Evolutionary conservation across 2,888 invertebrate species (phyloP), one percentile per base, ranked within the genome.

Genomic region (Amphimallon solstitiale): DNA sequence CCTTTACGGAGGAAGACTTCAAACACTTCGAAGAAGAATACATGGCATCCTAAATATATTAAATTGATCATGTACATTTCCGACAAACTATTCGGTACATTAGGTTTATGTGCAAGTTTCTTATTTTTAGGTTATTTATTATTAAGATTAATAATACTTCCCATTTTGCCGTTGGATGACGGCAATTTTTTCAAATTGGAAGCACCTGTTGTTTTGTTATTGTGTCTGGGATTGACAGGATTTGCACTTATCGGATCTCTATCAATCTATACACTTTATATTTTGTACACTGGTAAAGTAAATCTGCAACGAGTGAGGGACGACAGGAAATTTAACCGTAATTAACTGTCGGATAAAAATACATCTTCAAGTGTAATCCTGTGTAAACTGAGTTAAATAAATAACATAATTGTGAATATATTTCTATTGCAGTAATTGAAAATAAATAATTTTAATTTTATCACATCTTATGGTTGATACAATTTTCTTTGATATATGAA

Each of bases 1-100:
- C 85, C 12, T 92, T 92, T 77, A 90, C 91, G 0, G 88, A 89
- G 74, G 90, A 90, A 76, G 88, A 89, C 52, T 90, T 90, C 73
- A 82, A 86, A 67, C 86, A 86, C 68, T 91, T 91, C 78, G 90
- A 90, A 78, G 83, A 84, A 52, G 88, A 90, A 78, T 88, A 89
- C 73, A 84, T 78, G 86, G 85, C 72, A 84, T 59, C 29, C 6
- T 59, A 40, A 21, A 12, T 15, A 17, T 6, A 40, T 14, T 15
- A 14, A 14, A 83, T 74, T 85, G 81, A 78, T 23, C 37, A 63
- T 63, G 54, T 12, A 17, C 10, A 52, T 75, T 73, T 46, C 74
- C 23, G 79, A 80, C 70, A 73, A 66, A 62, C 63, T 35, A 51
- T 69, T 73, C 9, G 79, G 80, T 7, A 66, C 70, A 38, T 23